Evolutionary conservation across 1,140 invertebrate species (phyloP).

Genomic region (Lucilia sericata): DNA sequence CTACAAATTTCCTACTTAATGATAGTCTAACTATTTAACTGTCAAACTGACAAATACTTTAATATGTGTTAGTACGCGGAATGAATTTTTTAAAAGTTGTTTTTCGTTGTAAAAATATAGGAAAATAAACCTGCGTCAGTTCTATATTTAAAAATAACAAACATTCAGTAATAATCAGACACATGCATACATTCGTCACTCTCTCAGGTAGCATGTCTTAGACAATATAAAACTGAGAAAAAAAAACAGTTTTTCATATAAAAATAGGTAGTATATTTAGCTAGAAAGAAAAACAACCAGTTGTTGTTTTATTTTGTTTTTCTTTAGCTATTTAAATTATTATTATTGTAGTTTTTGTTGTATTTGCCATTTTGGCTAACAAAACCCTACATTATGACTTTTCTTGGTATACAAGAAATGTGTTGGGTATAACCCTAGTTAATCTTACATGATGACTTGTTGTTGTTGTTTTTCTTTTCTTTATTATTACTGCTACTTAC

Average conservation of each 20-base stretch:
- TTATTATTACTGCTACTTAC: no score
- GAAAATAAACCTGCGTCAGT: constrained; percentile 16
- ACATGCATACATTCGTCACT: neutral
- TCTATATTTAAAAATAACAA: neutral
- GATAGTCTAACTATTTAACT: neutral
- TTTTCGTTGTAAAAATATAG: neutral
- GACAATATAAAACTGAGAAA: neutral
- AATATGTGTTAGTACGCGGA: neutral
- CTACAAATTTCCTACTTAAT: neutral
- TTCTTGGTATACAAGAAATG: neutral
- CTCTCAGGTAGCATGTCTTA: neutral
- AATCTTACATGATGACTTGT: neutral
- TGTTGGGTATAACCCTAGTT: neutral
- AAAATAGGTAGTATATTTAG: neutral
- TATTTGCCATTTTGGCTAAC: neutral
- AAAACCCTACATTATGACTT: neutral
- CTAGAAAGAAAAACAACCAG: neutral
- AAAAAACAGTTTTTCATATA: no score
- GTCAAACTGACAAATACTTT: neutral
- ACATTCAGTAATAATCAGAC: neutral
- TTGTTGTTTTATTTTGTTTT: neutral
- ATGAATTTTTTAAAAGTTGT: neutral
- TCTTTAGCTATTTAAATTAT: neutral
- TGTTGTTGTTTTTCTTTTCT: neutral
- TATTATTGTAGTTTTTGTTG: neutral